Base-by-base conservation (phyloP, 1,140 invertebrate species). In the Heliconius eleuchia region DNA sequence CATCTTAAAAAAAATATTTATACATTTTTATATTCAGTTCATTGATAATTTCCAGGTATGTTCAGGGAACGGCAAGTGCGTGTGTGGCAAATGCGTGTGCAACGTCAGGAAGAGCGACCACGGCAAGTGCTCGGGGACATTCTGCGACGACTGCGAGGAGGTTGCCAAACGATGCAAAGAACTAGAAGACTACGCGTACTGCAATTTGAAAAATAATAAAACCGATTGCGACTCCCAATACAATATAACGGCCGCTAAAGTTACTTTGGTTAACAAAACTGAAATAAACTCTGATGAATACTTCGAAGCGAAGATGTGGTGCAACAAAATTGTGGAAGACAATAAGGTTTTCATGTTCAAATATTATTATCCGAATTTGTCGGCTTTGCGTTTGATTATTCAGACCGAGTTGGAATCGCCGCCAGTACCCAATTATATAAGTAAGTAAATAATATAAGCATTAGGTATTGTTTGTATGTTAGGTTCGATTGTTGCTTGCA, bases 111-210 rank as follows among this genome's bases (percentile, higher is more conserved):
- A 81, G 50, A 50, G 30, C 77, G 19, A 70, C 75, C 42, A 79
- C 79, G 57, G 93, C 95, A 46, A 91, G 92, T 71, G 60, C 4
- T 66, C 60, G 16, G 60, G 60, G 16, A 66, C 60, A 77, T 97
- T 95, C 80, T 98, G 97, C 91, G 96, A 97, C 82, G 95, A 96
- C 74, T 97, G 97, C 85, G 94, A 95, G 4, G 86, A 91, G 39
- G 90, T 92, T 18, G 81, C 81, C 9, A 84, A 96, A 81, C 87
- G 94, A 46, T 99, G 98, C 91, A 94, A 96, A 71, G 96, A 97
- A 82, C 96, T 97, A 82, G 96, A 98, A 88, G 98, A 97, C 85
- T 95, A 96, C 83, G 96, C 96, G 23, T 96, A 97, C 86, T 92
- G 96, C 81, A 96, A 96, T 37, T 87, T 97, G 75, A 92, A 95